These are phyloP conservation scores for Collichthys lucidus DNA, from an alignment of 2,113 vertebrate genomes.

Conservation along the genomic window DNA sequence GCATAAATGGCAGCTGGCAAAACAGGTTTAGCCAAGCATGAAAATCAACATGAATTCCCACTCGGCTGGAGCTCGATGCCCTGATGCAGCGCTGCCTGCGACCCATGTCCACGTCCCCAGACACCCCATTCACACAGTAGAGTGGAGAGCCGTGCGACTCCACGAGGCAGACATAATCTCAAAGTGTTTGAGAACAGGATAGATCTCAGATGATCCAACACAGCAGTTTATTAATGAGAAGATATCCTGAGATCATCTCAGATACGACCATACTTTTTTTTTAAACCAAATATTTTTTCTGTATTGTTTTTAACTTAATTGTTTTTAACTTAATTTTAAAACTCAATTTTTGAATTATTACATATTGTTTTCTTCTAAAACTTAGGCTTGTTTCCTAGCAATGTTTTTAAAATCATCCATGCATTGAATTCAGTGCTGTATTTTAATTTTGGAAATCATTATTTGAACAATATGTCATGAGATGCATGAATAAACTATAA, in stretches of 20 bases:
- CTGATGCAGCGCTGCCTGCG: conserved; percentile 59
- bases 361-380: neutral
- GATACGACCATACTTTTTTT: neutral
- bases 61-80: conserved; percentile 71
- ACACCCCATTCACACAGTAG: conserved; percentile 61
- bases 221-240: neutral
- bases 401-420: neutral
- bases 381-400: neutral
- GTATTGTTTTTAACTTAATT: neutral
- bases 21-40: conserved; percentile 76
- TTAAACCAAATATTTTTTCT: neutral
- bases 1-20: conserved; percentile 82
- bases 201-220: conserved; percentile 44
- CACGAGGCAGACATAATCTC: conserved; percentile 53
- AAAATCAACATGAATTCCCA: conserved; percentile 79
- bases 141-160: conserved; percentile 46
- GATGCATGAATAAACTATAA: neutral
- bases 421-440: neutral
- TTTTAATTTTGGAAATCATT: neutral
- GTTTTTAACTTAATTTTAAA: too few species aligned
- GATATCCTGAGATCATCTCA: conserved; percentile 5
- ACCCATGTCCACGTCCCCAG: conserved; percentile 66
- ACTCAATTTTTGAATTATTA: neutral
- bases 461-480: neutral
- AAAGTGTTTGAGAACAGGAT: conserved; percentile 30